Evolutionary conservation across 2,797 vertebrate genomes (phyloP).

Genomic region (Sandelia bainsii): DNA sequence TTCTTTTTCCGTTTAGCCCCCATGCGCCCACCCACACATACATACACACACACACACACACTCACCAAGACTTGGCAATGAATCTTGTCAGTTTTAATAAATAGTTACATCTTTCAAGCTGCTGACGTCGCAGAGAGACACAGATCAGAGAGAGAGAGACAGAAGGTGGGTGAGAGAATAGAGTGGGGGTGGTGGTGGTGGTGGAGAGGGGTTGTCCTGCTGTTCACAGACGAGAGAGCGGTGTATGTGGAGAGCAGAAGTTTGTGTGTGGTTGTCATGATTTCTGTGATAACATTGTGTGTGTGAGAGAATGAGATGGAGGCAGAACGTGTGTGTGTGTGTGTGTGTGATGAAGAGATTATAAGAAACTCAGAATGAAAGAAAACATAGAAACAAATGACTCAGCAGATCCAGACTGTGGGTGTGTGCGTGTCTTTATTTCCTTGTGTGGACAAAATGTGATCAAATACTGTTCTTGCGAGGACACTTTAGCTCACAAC

Average conservation of each 20-base stretch:
- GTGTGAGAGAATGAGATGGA: neutral
- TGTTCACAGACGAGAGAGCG: neutral
- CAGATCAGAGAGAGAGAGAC: slow-evolving; percentile 16
- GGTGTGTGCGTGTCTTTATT: too few species aligned
- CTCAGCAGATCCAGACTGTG: neutral
- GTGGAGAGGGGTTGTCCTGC: neutral
- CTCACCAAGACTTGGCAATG: slow-evolving; percentile 61
- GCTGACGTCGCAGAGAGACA: slow-evolving; percentile 49
- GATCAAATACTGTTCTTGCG: too few species aligned
- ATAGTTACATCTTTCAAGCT: slow-evolving; percentile 78
- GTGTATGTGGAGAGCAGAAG: neutral
- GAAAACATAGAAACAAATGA: neutral
- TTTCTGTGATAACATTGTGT: neutral
- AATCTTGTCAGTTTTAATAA: slow-evolving; percentile 81
- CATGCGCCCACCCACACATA: slow-evolving; percentile 23
- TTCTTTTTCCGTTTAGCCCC: slow-evolving; percentile 34
- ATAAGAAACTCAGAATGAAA: neutral
- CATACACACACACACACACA: slow-evolving; percentile 30
- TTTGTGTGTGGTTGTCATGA: neutral
- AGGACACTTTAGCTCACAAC: too few species aligned
- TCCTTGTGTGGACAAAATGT: too few species aligned
- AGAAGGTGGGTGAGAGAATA: neutral
- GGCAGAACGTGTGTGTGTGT: too few species aligned
- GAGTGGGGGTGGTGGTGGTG: neutral
- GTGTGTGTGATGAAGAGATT: slow-evolving; percentile 13